Conservation (phyloP, 2,113 vertebrate genomes). For the Hippolais icterina region DNA sequence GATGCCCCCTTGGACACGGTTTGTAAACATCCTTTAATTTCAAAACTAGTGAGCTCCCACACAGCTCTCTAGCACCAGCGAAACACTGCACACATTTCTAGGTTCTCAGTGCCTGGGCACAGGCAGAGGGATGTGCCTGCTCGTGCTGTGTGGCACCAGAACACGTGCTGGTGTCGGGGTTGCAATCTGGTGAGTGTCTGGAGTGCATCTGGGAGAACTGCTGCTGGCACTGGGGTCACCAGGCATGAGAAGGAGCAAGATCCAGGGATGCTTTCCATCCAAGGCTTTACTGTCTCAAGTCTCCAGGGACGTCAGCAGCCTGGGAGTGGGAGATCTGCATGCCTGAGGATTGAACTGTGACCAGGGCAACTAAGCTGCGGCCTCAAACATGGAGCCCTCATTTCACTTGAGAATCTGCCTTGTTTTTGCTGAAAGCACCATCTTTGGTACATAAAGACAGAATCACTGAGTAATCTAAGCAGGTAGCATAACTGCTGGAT, state of each 20-base stretch:
- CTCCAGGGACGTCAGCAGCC: neutral
- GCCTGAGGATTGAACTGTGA: neutral
- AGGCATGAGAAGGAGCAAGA: neutral
- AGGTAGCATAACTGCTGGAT: neutral
- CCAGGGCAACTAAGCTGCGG: neutral
- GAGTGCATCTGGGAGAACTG: neutral
- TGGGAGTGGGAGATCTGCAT: rapidly evolving
- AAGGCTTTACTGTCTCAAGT: neutral
- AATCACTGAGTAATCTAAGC: neutral
- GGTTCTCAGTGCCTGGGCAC: rapidly evolving
- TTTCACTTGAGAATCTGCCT: neutral
- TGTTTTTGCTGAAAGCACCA: neutral
- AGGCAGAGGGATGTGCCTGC: neutral
- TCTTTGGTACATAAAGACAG: neutral
- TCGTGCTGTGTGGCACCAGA: neutral
- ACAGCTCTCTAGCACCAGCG: neutral
- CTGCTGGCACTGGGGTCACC: rapidly evolving
- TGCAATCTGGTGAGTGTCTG: rapidly evolving
- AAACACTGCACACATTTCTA: rapidly evolving
- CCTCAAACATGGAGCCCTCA: neutral
- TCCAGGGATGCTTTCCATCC: neutral
- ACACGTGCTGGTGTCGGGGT: rapidly evolving
- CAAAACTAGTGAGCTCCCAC: rapidly evolving
- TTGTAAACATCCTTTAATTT: neutral
- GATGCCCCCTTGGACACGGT: rapidly evolving